Evolutionary conservation across 2,888 invertebrate species (phyloP).

Genomic region (Meiosimyza decipiens): DNA sequence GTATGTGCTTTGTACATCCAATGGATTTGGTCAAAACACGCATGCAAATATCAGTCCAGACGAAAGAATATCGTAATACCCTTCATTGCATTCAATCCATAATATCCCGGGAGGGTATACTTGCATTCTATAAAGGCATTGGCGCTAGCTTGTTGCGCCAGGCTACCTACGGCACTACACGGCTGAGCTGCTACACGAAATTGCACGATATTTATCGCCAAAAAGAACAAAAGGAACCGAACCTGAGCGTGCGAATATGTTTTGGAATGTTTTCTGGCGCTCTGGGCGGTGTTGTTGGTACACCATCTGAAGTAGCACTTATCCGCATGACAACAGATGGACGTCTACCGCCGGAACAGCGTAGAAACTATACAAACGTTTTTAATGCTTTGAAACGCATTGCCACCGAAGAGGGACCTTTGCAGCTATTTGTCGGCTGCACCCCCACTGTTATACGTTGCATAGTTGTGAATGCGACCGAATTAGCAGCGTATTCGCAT

Average conservation of each 20-base stretch:
- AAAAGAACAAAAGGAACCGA: constrained; percentile 76
- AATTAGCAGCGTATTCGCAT: constrained; percentile 97
- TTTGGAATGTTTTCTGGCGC: constrained; percentile 90
- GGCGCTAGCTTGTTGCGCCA: constrained; percentile 94
- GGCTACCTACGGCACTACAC: constrained; percentile 97
- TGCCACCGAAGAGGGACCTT: constrained; percentile 76
- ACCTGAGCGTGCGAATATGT: constrained; percentile 81
- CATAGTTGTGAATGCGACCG: constrained; percentile 99
- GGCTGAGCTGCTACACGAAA: constrained; percentile 93
- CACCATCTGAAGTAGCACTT: constrained; percentile 96
- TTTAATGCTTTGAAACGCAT: constrained; percentile 88
- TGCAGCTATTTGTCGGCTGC: constrained; percentile 93
- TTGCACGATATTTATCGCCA: constrained; percentile 82
- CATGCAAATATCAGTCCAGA: constrained; percentile 81
- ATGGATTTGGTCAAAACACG: constrained; percentile 97
- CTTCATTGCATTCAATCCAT: constrained; percentile 85
- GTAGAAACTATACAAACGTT: constrained; percentile 94
- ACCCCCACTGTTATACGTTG: constrained; percentile 89
- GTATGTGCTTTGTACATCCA: constrained; percentile 95
- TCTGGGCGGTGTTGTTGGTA: constrained; percentile 85
- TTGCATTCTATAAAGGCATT: constrained; percentile 89
- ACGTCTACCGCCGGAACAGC: constrained; percentile 85
- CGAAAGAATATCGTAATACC: constrained; percentile 80
- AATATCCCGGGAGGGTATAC: constrained; percentile 85
- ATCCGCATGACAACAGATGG: constrained; percentile 99